These are phyloP conservation scores for Enteromius fasciolatus DNA, from an alignment of 2,797 vertebrate genomes.

Conservation along the genomic window DNA sequence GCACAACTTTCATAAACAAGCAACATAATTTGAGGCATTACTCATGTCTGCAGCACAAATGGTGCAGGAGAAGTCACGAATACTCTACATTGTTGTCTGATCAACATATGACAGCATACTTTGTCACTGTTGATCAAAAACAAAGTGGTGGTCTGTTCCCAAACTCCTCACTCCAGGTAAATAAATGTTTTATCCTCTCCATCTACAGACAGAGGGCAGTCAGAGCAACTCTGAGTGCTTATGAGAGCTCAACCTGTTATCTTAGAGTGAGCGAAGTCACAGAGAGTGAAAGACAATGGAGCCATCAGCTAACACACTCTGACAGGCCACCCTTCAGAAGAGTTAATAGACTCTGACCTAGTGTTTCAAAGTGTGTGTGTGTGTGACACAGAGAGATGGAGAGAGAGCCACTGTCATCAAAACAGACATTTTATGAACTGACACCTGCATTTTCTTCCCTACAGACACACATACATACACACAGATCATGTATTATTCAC, in stretches of 20 bases:
- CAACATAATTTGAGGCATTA: background rate
- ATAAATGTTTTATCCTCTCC: constrained; percentile 55
- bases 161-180: constrained; percentile 1
- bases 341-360: constrained; percentile 50
- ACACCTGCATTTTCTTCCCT: constrained; percentile 66
- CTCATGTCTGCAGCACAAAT: background rate
- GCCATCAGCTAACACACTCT: constrained; percentile 51
- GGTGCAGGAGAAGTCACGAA: background rate
- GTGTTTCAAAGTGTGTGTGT: constrained; percentile 36
- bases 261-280: constrained; percentile 44
- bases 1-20: background rate
- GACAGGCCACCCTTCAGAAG: constrained; percentile 54
- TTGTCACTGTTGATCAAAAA: constrained; percentile 22
- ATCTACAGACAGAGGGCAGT: constrained; percentile 42
- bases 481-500: constrained; percentile 80
- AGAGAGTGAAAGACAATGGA: constrained; percentile 55
- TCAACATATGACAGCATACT: background rate
- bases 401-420: constrained; percentile 41
- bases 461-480: constrained; percentile 41
- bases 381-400: constrained; percentile 12
- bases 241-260: constrained; percentile 45
- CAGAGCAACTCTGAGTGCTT: constrained; percentile 55
- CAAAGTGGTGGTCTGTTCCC: background rate
- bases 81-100: background rate
- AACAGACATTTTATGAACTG: constrained; percentile 69